Conservation (phyloP, 1,140 invertebrate species). For the Helicoverpa zea region DNA sequence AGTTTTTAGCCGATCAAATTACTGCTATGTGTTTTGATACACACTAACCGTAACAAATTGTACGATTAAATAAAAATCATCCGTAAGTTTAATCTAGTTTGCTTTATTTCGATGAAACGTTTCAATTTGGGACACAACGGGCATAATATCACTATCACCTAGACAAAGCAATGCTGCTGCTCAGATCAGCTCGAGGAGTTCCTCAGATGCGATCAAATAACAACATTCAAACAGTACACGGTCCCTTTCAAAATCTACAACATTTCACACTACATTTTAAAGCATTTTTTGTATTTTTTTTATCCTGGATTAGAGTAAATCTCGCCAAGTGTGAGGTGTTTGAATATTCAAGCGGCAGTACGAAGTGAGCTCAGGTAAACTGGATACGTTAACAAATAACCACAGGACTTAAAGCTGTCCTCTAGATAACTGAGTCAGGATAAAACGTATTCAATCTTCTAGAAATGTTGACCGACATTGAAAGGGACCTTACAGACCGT, state of each 20-base stretch:
- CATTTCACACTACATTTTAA: neutral
- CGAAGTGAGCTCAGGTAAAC: no score
- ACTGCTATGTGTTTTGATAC: no score
- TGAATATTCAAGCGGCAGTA: no score
- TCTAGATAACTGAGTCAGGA: no score
- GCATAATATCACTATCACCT: neutral
- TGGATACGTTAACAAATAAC: no score
- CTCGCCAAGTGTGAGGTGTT: no score
- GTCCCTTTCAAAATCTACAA: neutral
- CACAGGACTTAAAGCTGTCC: no score
- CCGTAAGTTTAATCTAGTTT: neutral
- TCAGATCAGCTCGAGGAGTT: neutral
- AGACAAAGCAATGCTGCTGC: neutral
- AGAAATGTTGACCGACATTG: neutral
- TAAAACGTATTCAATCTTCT: no score
- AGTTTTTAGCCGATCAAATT: no score
- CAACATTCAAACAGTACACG: neutral
- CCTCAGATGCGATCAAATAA: neutral
- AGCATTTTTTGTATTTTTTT: neutral
- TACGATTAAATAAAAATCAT: neutral
- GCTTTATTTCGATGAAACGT: conserved; percentile 12
- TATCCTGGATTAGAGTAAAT: neutral
- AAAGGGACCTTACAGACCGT: neutral
- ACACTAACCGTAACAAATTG: no score
- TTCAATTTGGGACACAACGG: conserved; percentile 24